Percentiles rank a stretch among this genome's conserved stretches.
Evolutionary conservation across 2,797 vertebrate genomes (phyloP).

Genomic region (Setipinna tenuifilis): DNA sequence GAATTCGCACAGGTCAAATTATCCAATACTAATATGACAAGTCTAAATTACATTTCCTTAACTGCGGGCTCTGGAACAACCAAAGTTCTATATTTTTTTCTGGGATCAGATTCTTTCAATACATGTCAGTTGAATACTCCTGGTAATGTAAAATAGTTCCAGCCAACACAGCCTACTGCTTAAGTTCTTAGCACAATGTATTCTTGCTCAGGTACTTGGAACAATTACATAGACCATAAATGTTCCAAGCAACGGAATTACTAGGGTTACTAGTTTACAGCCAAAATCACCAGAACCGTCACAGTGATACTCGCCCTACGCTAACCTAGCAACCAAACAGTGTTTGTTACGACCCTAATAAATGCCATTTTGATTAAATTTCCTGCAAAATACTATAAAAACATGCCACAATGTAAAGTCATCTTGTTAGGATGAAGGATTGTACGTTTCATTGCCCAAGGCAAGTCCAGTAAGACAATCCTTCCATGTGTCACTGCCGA

Average conservation of each 20-base stretch:
- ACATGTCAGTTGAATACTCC: background rate
- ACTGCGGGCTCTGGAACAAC: conserved; percentile 57
- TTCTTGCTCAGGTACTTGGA: conserved; percentile 10
- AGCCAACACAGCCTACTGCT: background rate
- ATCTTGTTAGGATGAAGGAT: conserved; percentile 29
- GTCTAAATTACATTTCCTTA: conserved; percentile 73
- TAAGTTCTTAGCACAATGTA: background rate
- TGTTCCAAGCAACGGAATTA: conserved; percentile 12
- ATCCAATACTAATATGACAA: conserved; percentile 70
- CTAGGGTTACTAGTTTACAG: conserved; percentile 19
- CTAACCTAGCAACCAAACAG: conserved; percentile 39
- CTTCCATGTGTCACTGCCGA: conserved; percentile 45
- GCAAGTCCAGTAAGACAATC: conserved; percentile 48
- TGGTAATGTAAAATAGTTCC: background rate
- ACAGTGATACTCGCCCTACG: conserved; percentile 49
- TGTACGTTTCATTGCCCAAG: conserved; percentile 41
- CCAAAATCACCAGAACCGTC: conserved; percentile 50
- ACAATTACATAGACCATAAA: background rate
- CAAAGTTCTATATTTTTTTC: background rate
- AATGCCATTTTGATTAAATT: conserved; percentile 39
- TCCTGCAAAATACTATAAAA: conserved; percentile 29
- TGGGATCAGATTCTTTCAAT: conserved; percentile 49
- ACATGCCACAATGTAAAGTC: conserved; percentile 18
- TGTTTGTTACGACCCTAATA: conserved; percentile 36
- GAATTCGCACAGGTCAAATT: conserved; percentile 71